Evolutionary conservation across 1,140 invertebrate genomes (phyloP), one percentile per base, ranked within the genome.

Genomic region (Drosophila willistoni): DNA sequence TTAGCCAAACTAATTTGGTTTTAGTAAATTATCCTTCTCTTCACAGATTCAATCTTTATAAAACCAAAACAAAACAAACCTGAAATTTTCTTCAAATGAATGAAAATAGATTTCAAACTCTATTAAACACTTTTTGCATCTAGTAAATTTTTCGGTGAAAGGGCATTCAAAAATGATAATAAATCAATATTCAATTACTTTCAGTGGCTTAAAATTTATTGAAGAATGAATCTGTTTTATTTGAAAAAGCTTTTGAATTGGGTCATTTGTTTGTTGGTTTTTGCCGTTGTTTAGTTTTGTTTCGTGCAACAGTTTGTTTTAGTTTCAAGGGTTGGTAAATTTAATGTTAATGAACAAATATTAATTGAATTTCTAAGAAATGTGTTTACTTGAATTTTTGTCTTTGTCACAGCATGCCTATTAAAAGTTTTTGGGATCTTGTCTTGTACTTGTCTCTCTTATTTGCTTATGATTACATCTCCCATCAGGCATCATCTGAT

Each of bases 391-490:
- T 14, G 12, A 25, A 9, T 44, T 14, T 42, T 12, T 19, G 7
- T 25, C 55, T 17, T 34, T 12, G 6, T 41, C 44, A 51, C 12
- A 51, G n/a, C n/a, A 65, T 36, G 13, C 19, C 73, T 60, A 76
- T 76, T 76, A 76, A 44, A 68, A 71, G 67, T 44, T 60, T 25
- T 36, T 61, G 13, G 44, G 9, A 62, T 59, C 42, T 19, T n/a
- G n/a, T 33, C 59, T 6, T 25, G 39, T 17, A 73, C 41, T 76
- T 39, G 44, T 42, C 22, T 7, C 39, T 34, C 22, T 25, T 63
- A 71, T 81, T 85, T 85, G 54, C 77, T 81, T 69, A 77, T 85
- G 81, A 71, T 85, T 81, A 84, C 57, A 39, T 68, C 47, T 66
- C 22, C 14, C 10, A n/a, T 34, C 4, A 7, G 7, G 22, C 29